phyloP scores from a whole-genome alignment of 2,797 vertebrate species.

The Bovichtus diacanthus region DNA sequence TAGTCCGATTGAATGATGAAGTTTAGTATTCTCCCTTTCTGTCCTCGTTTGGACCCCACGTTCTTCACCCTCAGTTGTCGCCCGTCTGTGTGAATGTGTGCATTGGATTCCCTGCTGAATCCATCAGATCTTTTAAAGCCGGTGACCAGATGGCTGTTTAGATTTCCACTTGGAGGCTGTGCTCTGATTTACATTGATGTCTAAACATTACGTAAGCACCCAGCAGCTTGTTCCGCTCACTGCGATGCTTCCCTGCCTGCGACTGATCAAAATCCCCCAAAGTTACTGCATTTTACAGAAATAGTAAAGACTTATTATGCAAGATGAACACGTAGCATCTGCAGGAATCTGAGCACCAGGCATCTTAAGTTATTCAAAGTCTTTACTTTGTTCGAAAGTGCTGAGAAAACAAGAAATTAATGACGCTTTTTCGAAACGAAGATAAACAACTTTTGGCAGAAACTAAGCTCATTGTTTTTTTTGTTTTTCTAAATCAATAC shows the following conservation, averaged over 20 bases:
- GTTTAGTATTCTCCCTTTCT: too few relatives aligned
- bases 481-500: not conserved
- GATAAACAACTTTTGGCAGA: not conserved
- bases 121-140: conserved; percentile 9
- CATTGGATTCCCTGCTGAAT: conserved; percentile 13
- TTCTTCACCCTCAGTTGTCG: not conserved
- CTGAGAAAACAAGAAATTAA: not conserved
- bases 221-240: conserved; percentile 13
- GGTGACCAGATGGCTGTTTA: conserved; percentile 48
- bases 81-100: conserved; percentile 4
- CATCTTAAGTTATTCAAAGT: not conserved
- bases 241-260: conserved; percentile 7
- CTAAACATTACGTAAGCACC: conserved; percentile 40
- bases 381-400: not conserved
- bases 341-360: not conserved
- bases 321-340: not conserved
- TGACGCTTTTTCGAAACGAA: not conserved
- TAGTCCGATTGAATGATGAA: too few relatives aligned
- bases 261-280: conserved; percentile 1
- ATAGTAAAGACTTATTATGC: not conserved
- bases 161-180: conserved; percentile 12
- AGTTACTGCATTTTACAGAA: conserved; percentile 2
- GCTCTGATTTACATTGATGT: conserved; percentile 50
- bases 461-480: not conserved
- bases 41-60: not conserved